Conservation (phyloP, 2,888 invertebrate genomes). For the Tachina lurida region DNA sequence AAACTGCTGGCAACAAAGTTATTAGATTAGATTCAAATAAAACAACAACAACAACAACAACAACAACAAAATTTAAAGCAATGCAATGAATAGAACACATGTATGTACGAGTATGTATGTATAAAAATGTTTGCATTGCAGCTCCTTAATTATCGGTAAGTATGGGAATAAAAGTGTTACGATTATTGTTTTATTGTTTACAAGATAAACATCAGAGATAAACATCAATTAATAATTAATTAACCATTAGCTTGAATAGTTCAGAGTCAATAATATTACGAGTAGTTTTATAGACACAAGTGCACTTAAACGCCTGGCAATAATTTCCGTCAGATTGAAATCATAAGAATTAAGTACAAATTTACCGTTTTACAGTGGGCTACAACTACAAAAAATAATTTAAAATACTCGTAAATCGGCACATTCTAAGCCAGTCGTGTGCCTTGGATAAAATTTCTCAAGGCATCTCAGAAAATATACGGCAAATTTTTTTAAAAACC, state of each 20-base stretch:
- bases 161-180: conserved; percentile 9
- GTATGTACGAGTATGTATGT: not conserved
- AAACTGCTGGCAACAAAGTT: conserved; percentile 11
- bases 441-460: too few relatives aligned
- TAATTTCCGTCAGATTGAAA: too few relatives aligned
- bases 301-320: too few relatives aligned
- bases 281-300: too few relatives aligned
- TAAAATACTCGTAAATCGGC: too few relatives aligned
- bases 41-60: not conserved
- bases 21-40: conserved; percentile 13
- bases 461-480: too few relatives aligned
- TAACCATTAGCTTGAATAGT: not conserved
- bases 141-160: not conserved
- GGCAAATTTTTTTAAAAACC: too few relatives aligned
- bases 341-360: too few relatives aligned
- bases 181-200: not conserved
- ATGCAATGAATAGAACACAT: not conserved
- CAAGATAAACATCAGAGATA: not conserved
- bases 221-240: not conserved
- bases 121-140: not conserved
- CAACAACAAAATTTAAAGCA: not conserved
- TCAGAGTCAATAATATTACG: too few relatives aligned
- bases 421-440: too few relatives aligned
- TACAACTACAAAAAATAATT: too few relatives aligned
- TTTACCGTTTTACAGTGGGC: too few relatives aligned